These are phyloP conservation scores for Macrosteles quadrilineatus DNA, from an alignment of 1,140 invertebrate genomes.

Conservation along the genomic window DNA sequence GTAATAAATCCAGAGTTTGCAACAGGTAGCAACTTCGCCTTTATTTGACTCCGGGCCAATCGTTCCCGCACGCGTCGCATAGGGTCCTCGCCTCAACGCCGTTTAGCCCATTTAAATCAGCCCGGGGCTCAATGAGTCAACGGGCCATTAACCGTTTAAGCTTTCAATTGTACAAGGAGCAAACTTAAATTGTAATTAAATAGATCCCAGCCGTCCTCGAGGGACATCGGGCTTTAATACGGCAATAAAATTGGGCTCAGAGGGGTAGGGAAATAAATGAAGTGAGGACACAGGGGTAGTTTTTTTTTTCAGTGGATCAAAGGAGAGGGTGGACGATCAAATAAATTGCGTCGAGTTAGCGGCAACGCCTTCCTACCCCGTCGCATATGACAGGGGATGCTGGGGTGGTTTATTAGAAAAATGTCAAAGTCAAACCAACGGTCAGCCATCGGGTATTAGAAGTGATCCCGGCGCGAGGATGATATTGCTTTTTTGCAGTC, in stretches of 20 bases:
- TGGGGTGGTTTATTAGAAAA: too few relatives aligned
- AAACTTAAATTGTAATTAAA: constrained; percentile 27
- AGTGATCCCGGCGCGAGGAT: too few relatives aligned
- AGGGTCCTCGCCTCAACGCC: too few relatives aligned
- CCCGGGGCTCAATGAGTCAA: constrained; percentile 18
- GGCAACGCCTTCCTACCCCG: neutral
- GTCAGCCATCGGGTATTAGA: too few relatives aligned
- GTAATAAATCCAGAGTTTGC: too few relatives aligned
- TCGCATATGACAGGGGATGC: too few relatives aligned
- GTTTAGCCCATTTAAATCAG: constrained; percentile 20
- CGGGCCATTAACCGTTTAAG: constrained; percentile 23
- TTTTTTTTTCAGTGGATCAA: constrained; percentile 23
- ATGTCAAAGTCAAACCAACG: too few relatives aligned
- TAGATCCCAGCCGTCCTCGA: neutral
- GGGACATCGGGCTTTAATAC: constrained; percentile 20
- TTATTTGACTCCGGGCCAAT: too few relatives aligned
- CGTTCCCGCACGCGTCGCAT: too few relatives aligned
- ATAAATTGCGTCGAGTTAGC: neutral
- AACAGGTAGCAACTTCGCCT: too few relatives aligned
- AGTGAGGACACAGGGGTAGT: constrained; percentile 23
- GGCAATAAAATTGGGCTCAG: constrained; percentile 19
- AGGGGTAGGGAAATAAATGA: constrained; percentile 17
- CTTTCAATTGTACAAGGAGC: constrained; percentile 25
- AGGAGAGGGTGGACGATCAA: constrained; percentile 12
- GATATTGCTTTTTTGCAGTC: too few relatives aligned